Base-by-base conservation (phyloP, 2,888 invertebrate genomes). In the Pocota personata region DNA sequence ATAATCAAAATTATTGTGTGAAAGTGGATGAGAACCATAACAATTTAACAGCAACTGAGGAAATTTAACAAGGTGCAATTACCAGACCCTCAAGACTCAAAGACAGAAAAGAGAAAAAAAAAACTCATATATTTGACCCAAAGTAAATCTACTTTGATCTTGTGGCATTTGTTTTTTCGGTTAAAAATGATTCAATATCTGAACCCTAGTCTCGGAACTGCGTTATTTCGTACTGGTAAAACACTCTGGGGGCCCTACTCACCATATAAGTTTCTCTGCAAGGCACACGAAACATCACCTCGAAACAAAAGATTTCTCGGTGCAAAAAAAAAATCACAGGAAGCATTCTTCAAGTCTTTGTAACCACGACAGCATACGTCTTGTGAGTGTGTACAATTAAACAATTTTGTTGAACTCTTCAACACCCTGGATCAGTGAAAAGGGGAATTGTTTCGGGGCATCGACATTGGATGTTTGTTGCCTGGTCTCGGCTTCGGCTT, bases 381-480 rank as follows among this genome's bases (percentile, higher is more conserved):
- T 64, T 79, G 27, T 27, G 50, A 66, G 62, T 60, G 43, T 69
- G 60, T 69, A 75, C 75, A 82, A 82, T 82, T 82, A 82, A 69
- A 82, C 64, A 82, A 82, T 82, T 82, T 75, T 57, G 52, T 69
- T 82, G 27, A 62, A 60, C 69, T 62, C 75, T 55, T 78, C 60
- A 78, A 69, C 82, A 75, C 75, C 58, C 75, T 37, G 69, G 62
- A 82, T 82, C 82, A 75, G 62, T 27, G 27, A 16, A 66, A 52
- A 62, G 55, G 40, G 21, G 82, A 69, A 82, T 75, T 75, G 82
- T 82, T 82, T 82, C 67, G 52, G 62, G 62, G 75, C 82, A 75
- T 82, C 82, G 75, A 82, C 82, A 69, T 69, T 69, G 67, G 62
- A 55, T 64, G 55, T 19, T 78, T 62, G 69, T 27, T 69, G 60